Evolutionary conservation across 1,140 invertebrate species (phyloP).

Genomic region (Drosophila setifemur): DNA sequence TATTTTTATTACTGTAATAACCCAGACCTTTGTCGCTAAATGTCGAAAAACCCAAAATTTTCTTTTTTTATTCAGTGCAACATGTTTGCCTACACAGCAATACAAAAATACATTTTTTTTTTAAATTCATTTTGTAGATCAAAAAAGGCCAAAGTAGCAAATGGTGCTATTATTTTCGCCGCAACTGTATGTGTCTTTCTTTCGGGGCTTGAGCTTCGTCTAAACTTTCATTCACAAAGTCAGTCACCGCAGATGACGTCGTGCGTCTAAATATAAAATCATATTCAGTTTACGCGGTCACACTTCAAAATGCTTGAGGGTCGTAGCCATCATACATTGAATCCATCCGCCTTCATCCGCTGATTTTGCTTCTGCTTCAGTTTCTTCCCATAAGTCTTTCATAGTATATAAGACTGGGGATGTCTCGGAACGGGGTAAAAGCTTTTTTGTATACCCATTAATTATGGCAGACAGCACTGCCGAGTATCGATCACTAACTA

Average conservation of each 20-base stretch:
- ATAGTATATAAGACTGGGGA: slow-evolving; percentile 18
- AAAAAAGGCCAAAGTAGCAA: no score
- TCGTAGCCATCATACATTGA: slow-evolving; percentile 30
- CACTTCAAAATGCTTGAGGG: slow-evolving; percentile 57
- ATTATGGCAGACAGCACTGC: slow-evolving; percentile 50
- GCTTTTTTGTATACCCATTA: slow-evolving; percentile 35
- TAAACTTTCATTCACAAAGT: slow-evolving; percentile 70
- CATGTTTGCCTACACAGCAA: no score
- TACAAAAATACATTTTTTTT: no score
- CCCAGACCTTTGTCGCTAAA: no score
- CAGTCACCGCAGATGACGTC: slow-evolving; percentile 53
- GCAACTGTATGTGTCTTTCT: no score
- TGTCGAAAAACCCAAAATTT: no score
- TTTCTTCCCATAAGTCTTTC: no score
- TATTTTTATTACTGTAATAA: no score
- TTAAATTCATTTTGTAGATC: no score
- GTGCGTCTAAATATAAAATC: slow-evolving; percentile 68
- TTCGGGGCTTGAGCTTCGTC: slow-evolving; percentile 15
- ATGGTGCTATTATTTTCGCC: no score
- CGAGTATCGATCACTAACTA: slow-evolving; percentile 26
- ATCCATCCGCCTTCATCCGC: slow-evolving; percentile 51
- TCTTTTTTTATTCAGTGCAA: no score
- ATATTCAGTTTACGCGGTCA: slow-evolving; percentile 77
- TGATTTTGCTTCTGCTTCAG: slow-evolving; percentile 4
- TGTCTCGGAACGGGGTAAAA: slow-evolving; percentile 3